A percentile compares a stretch with the other conserved stretches of the same genome.
phyloP scores from a whole-genome alignment of 2,888 invertebrate genomes.

The Dryobota labecula region DNA sequence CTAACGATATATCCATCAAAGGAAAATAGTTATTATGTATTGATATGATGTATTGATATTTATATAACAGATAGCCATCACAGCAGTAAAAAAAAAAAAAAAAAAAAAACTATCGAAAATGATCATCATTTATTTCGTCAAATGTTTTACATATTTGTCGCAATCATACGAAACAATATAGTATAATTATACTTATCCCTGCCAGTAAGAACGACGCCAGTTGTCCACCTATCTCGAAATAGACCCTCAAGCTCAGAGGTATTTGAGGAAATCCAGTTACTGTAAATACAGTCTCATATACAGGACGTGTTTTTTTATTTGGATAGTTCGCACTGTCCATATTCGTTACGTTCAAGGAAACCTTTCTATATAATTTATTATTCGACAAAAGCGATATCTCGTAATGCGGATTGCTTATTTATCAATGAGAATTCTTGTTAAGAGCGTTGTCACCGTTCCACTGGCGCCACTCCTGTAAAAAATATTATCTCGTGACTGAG shows the following conservation, averaged over 20 bases:
- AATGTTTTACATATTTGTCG: constrained; percentile 18
- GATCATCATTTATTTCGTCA: not conserved
- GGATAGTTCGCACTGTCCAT: not conserved
- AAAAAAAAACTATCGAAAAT: no score
- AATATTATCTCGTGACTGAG: no score
- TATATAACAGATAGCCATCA: no score
- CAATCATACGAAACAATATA: constrained; percentile 31
- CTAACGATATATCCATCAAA: not conserved
- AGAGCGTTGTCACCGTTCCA: no score
- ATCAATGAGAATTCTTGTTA: not conserved
- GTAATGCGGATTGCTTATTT: not conserved
- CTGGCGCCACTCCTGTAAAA: no score
- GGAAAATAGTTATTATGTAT: not conserved
- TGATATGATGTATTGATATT: no score
- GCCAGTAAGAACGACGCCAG: constrained; percentile 70
- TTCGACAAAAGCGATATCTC: not conserved
- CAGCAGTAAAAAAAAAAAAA: not conserved
- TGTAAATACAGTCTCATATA: constrained; percentile 64
- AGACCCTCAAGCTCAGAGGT: constrained; percentile 79
- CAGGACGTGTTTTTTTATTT: constrained; percentile 64
- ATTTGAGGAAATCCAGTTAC: constrained; percentile 81
- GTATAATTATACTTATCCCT: constrained; percentile 19
- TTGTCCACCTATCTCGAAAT: constrained; percentile 82
- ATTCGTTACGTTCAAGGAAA: not conserved
- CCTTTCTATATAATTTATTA: not conserved